Evolutionary conservation across 1,140 invertebrate genomes (phyloP), one percentile per base, ranked within the genome.

Genomic region (Mactra quadrangularis): DNA sequence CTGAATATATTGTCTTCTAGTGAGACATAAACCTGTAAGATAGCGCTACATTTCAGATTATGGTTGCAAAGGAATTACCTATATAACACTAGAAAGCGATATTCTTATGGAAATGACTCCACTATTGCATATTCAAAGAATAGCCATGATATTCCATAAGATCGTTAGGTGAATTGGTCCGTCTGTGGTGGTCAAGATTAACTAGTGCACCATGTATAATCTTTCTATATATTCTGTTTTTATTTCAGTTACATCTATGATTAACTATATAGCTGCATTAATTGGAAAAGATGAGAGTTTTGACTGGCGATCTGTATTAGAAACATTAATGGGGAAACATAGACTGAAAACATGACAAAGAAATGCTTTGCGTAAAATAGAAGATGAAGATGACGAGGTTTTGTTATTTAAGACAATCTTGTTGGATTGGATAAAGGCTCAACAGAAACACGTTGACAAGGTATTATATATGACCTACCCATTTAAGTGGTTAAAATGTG

Each of bases 341-440:
- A 3, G 41, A 33, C 33, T 70, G 13, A 3, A 19, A 17, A 22
- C 41, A 0, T 4, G 13, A n/a, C 7, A 29, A 19, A 47, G 66
- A 31, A 53, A 31, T n/a, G 66, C 66, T 52, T 27, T 7, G n/a
- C 15, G 66, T 19, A 47, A 53, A 25, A 1, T 15, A 13, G 27
- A 9, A 1, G 66, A 70, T 29, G 6, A 41, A 7, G 41, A 7
- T 19, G n/a, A 50, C 19, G 45, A 70, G 7, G 17, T 15, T 22
- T 19, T 27, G 6, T 9, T 70, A 52, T 70, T 33, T n/a, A 70
- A 25, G 31, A n/a, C 27, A 31, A 33, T 70, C n/a, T 22, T 70
- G 15, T 25, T 52, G 13, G 66, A 70, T 17, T 70, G 66, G 66
- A 52, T 70, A 45, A 70, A 70, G 27, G 25, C 22, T 31, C 45